These are phyloP conservation scores for Erebia palarica DNA, from an alignment of 2,888 invertebrate species.

Conservation along the genomic window DNA sequence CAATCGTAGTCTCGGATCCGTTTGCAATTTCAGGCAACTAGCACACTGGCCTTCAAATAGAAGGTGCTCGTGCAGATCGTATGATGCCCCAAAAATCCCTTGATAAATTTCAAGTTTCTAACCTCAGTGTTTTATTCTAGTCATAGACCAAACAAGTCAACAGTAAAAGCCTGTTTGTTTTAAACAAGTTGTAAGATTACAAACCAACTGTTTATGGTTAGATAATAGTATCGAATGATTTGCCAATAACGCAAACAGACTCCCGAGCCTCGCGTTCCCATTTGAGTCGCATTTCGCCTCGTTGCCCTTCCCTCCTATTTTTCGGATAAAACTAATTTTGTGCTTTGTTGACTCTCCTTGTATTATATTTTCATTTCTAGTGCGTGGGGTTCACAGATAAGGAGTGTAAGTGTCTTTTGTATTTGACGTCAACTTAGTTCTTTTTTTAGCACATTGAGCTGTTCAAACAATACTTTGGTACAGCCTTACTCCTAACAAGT, in stretches of 20 bases:
- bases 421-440: neutral
- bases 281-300: slow-evolving; percentile 56
- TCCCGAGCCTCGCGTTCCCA: slow-evolving; percentile 48
- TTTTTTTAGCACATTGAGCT: neutral
- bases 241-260: slow-evolving; percentile 39
- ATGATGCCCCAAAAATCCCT: too few species aligned
- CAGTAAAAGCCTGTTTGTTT: too few species aligned
- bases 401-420: slow-evolving; percentile 20
- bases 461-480: neutral
- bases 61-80: too few species aligned
- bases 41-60: too few species aligned
- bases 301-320: slow-evolving; percentile 64
- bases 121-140: too few species aligned
- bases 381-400: slow-evolving; percentile 43
- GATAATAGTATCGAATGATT: slow-evolving; percentile 16
- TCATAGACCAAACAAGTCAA: too few species aligned
- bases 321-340: slow-evolving; percentile 78
- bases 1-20: too few species aligned
- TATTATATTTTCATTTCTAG: slow-evolving; percentile 67
- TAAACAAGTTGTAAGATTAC: too few species aligned
- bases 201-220: neutral
- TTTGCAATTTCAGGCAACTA: too few species aligned
- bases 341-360: slow-evolving; percentile 73
- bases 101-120: too few species aligned
- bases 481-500: too few species aligned